Base-by-base conservation (phyloP, 2,113 vertebrate species). In the Tichodroma muraria region DNA sequence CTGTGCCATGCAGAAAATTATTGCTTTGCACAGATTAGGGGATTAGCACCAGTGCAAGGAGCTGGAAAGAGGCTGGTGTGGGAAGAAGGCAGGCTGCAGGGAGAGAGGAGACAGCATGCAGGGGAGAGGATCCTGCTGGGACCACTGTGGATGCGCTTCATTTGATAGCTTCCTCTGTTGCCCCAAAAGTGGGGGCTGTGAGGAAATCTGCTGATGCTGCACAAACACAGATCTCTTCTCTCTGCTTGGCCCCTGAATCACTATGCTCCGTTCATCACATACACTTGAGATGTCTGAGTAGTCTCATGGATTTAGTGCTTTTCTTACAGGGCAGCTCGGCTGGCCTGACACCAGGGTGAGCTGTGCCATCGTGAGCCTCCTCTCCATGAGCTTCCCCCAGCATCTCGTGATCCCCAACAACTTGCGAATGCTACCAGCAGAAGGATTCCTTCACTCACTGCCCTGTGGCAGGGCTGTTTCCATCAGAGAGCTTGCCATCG, bases 21-120 rank as follows among this genome's bases (percentile, higher is more conserved):
- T 93, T 88, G 92, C 92, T 93, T 80, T 92, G 80, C 69, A 60
- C 94, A 95, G 95, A 96, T 96, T 96, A 96, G 24, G 92, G 92
- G 96, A 96, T 96, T 96, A 96, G 64, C 90, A 96, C 80, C 76
- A 88, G 88, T 13, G 25, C 38, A 9, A 90, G 22, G 76, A 92
- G 80, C 92, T 71, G 88, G 85, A 90, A 94, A 64, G 11, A 93
- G 86, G 66, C 84, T 94, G 94, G 24, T 72, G 86, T 7, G 30
- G 85, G 87, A 96, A 94, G 73, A 59, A 89, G 61, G 27, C 47
- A 33, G 73, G 53, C 80, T 85, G 68, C 7, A 9, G 49, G 30
- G 59, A 84, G 61, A 94, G 35, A 92, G 25, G 54, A 93, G 90
- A 70, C 25, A 91, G 66, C 8, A 2, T 38, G 75, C 50, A 54